Percentiles rank a stretch among this genome's conserved stretches.
Conservation (phyloP, 2,113 vertebrate species). For the Sakesphorus luctuosus region DNA sequence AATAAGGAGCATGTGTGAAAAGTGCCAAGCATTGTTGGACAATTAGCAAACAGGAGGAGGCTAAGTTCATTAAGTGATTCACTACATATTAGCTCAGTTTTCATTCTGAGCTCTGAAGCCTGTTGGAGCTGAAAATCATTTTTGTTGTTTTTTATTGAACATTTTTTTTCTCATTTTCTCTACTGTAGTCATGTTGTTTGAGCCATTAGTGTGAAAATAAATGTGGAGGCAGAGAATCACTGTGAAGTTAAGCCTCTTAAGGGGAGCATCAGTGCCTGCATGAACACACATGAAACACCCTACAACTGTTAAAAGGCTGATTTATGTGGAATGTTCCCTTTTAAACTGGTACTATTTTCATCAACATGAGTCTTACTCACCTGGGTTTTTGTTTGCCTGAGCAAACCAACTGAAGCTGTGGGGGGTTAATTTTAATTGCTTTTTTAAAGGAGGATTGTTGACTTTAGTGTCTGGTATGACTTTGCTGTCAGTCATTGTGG, state of each 20-base stretch:
- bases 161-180: not conserved
- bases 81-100: not conserved
- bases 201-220: not conserved
- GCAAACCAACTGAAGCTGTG: not conserved
- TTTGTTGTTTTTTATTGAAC: not conserved
- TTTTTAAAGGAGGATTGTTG: not conserved
- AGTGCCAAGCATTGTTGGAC: not conserved
- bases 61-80: constrained; percentile 10
- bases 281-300: not conserved
- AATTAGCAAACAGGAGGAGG: not conserved
- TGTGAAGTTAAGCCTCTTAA: not conserved
- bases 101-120: not conserved
- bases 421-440: not conserved
- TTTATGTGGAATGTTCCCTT: not conserved
- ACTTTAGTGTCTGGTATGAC: not conserved
- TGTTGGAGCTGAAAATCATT: not conserved
- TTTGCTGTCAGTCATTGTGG: not conserved
- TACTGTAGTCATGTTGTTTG: not conserved
- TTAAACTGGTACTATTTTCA: not conserved
- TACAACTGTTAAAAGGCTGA: not conserved
- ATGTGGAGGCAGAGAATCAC: not conserved
- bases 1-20: not conserved
- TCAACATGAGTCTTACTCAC: not conserved
- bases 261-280: not conserved
- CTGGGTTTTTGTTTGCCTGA: not conserved